Conservation (phyloP, 2,888 invertebrate species). For the Acleris emargana region DNA sequence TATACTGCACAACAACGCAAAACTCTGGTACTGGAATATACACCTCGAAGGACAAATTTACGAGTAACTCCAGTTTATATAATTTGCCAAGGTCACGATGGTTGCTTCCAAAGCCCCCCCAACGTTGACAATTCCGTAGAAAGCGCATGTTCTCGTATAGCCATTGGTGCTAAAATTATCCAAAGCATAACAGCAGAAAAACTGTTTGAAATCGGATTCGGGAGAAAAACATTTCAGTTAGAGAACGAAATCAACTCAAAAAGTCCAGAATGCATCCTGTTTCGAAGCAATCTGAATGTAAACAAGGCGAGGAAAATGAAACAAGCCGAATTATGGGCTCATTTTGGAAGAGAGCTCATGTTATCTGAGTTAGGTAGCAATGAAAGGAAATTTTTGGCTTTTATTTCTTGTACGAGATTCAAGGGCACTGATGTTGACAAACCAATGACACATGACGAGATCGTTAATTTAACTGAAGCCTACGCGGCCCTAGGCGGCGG, state of each 20-base stretch:
- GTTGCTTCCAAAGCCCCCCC: constrained; percentile 88
- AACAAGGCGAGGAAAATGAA: constrained; percentile 88
- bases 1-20: constrained; percentile 76
- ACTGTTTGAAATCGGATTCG: constrained; percentile 90
- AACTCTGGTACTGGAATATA: constrained; percentile 81
- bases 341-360: constrained; percentile 93
- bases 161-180: constrained; percentile 90
- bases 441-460: constrained; percentile 87
- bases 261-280: constrained; percentile 87
- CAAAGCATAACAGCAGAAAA: constrained; percentile 95
- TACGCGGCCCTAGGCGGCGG: constrained; percentile 97
- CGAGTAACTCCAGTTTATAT: constrained; percentile 92
- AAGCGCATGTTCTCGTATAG: constrained; percentile 90
- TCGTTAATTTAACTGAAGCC: constrained; percentile 87
- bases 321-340: constrained; percentile 92
- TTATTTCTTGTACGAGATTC: constrained; percentile 94
- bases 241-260: constrained; percentile 85
- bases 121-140: constrained; percentile 86
- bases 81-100: constrained; percentile 91
- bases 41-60: constrained; percentile 83
- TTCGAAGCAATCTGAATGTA: constrained; percentile 88
- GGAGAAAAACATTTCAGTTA: constrained; percentile 91
- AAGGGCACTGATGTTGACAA: constrained; percentile 85
- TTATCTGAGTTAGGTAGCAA: constrained; percentile 85
- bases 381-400: constrained; percentile 93